Evolutionary conservation across 2,797 vertebrate species (phyloP).

Genomic region (Sternarchorhynchus goeldii): DNA sequence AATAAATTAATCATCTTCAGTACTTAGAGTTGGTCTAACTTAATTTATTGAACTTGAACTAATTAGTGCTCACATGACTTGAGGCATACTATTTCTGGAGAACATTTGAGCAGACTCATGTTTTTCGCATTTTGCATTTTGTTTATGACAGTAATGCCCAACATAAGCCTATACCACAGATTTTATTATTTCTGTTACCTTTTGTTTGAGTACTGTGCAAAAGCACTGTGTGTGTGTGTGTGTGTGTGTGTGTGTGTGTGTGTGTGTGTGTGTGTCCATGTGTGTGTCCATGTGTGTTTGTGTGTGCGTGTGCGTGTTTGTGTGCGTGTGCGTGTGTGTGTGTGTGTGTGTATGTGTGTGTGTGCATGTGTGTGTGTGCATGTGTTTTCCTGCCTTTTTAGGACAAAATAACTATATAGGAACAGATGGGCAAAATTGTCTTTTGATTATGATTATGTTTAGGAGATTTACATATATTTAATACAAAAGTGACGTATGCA

Average conservation of each 20-base stretch:
- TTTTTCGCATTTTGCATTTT: background rate
- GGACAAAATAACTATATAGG: too few species aligned
- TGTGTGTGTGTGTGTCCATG: constrained; percentile 6
- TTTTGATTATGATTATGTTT: too few species aligned
- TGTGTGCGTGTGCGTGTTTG: too few species aligned
- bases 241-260: constrained; percentile 13
- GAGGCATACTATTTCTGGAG: background rate
- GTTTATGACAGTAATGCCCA: too few species aligned
- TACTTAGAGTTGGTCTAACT: background rate
- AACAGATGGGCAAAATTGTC: too few species aligned
- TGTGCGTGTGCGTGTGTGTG: constrained; percentile 20
- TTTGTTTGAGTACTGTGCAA: background rate
- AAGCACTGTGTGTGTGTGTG: background rate
- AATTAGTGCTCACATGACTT: background rate
- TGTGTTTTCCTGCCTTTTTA: too few species aligned
- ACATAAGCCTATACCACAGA: constrained; percentile 1
- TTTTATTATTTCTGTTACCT: background rate
- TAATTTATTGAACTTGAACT: background rate
- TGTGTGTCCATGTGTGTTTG: too few species aligned
- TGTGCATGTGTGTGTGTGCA: too few species aligned
- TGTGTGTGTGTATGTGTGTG: constrained; percentile 11
- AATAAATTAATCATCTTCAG: background rate
- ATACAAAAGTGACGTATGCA: too few species aligned
- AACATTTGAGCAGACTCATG: background rate
- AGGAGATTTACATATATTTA: too few species aligned